Percentiles rank a stretch among this genome's conserved stretches.
phyloP scores from a whole-genome alignment of 2,888 invertebrate species.

The Drosophila rubida region DNA sequence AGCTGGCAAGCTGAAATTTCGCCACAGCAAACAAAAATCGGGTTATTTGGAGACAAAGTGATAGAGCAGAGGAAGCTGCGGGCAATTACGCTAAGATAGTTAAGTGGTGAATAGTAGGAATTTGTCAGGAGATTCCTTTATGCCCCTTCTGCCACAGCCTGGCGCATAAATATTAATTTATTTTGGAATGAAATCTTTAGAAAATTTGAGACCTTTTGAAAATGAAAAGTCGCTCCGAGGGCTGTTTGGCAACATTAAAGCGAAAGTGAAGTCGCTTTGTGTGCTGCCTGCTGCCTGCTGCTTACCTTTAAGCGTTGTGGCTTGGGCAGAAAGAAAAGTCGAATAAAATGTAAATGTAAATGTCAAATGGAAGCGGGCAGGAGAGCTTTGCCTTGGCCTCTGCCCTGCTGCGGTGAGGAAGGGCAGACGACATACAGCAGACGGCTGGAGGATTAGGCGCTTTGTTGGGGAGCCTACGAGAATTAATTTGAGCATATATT shows the following conservation, averaged over 20 bases:
- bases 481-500: slow-evolving; percentile 76
- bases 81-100: too few relatives aligned
- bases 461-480: slow-evolving; percentile 44
- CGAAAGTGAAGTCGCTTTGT: not conserved
- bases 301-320: slow-evolving; percentile 5
- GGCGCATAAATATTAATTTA: not conserved
- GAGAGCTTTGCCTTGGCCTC: slow-evolving; percentile 17
- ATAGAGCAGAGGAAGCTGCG: too few relatives aligned
- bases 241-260: slow-evolving; percentile 11
- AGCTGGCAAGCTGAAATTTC: too few relatives aligned
- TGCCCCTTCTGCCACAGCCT: not conserved
- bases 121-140: not conserved
- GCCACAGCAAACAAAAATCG: too few relatives aligned
- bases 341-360: slow-evolving; percentile 24
- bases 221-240: not conserved
- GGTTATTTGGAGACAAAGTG: too few relatives aligned
- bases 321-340: slow-evolving; percentile 8
- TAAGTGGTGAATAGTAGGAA: too few relatives aligned
- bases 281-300: too few relatives aligned
- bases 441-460: slow-evolving; percentile 33
- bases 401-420: not conserved
- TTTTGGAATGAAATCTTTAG: not conserved
- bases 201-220: not conserved
- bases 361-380: slow-evolving; percentile 28
- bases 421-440: not conserved